phyloP scores from a whole-genome alignment of 2,113 vertebrate species.

The Scalopus aquaticus region DNA sequence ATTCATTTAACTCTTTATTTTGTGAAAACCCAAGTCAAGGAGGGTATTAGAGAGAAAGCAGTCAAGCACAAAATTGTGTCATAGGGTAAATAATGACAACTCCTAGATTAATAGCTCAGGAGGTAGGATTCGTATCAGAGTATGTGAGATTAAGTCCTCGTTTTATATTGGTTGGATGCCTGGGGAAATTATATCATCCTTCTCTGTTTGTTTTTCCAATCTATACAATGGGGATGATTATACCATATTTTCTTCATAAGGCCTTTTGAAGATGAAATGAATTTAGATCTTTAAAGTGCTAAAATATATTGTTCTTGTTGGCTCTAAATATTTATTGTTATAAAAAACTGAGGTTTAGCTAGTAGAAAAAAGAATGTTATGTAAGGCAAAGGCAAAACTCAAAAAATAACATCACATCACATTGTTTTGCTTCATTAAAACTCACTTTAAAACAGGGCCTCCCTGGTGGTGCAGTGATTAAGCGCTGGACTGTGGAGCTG shows the following conservation, averaged over 20 bases:
- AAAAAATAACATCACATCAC: neutral
- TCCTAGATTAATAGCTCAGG: neutral
- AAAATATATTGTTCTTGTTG: neutral
- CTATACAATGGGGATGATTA: neutral
- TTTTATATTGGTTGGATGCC: neutral
- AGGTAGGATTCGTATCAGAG: neutral
- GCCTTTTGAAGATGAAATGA: neutral
- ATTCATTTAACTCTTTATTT: neutral
- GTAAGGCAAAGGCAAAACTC: neutral
- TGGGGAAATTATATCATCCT: neutral
- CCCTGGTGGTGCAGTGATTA: too few relatives aligned
- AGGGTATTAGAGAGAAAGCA: neutral
- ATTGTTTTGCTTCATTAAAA: neutral
- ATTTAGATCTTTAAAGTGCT: neutral
- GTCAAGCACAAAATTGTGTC: neutral
- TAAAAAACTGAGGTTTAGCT: neutral
- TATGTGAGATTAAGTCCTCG: neutral
- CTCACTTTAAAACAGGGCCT: too few relatives aligned
- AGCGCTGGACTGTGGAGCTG: too few relatives aligned
- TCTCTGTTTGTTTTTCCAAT: neutral
- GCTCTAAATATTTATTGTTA: neutral
- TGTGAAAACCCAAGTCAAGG: neutral
- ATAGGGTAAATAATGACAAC: neutral
- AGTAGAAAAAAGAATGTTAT: neutral
- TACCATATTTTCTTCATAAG: neutral